These are phyloP conservation scores for Daphoenositta chrysoptera DNA, from an alignment of 2,113 vertebrate species.

Conservation along the genomic window DNA sequence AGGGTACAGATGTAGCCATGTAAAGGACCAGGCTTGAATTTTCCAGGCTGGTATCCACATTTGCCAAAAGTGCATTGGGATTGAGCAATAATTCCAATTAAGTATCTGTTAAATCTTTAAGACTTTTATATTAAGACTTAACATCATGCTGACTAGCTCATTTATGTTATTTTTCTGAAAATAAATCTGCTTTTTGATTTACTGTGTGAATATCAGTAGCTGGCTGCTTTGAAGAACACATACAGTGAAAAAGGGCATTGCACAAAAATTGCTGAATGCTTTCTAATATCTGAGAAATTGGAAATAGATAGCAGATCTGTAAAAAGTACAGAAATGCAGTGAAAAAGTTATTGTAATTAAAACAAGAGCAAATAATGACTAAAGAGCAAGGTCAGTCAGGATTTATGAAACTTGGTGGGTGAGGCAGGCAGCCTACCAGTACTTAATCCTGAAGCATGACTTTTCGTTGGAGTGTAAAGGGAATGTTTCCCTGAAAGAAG, in stretches of 20 bases:
- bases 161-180: background rate
- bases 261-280: background rate
- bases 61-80: background rate
- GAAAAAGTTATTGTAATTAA: background rate
- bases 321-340: background rate
- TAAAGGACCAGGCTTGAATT: background rate
- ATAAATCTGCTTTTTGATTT: background rate
- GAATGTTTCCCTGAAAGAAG: background rate
- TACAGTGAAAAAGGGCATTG: background rate
- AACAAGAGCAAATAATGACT: background rate
- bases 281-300: background rate
- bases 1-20: background rate
- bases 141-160: background rate
- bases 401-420: background rate
- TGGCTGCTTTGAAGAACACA: background rate
- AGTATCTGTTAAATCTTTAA: background rate
- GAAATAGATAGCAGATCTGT: background rate
- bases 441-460: background rate
- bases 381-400: background rate
- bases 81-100: background rate
- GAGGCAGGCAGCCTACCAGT: background rate
- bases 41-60: background rate
- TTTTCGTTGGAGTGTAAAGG: background rate
- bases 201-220: background rate
- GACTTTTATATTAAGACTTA: background rate